Evolutionary conservation across 2,797 vertebrate species (phyloP).

Genomic region (Gymnodraco acuticeps): DNA sequence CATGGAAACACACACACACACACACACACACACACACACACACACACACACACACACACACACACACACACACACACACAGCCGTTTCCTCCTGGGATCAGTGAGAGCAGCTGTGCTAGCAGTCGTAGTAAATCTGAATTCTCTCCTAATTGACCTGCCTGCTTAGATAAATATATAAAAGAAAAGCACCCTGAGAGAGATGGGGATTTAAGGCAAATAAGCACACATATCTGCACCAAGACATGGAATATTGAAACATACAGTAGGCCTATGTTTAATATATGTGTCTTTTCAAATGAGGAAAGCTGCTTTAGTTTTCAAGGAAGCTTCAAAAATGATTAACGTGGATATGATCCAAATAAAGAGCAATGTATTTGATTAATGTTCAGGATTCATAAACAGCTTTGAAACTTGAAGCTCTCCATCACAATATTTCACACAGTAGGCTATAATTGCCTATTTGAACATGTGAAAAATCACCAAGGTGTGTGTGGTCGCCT

Average conservation of each 20-base stretch:
- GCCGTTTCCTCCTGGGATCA: conserved; percentile 51
- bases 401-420: conserved; percentile 7
- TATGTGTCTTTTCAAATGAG: not conserved
- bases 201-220: conserved; percentile 14
- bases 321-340: not conserved
- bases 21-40: conserved; percentile 5
- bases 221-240: conserved; percentile 5
- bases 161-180: conserved; percentile 34
- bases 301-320: not conserved
- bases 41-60: conserved; percentile 4
- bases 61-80: conserved; percentile 1
- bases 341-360: conserved; percentile 21
- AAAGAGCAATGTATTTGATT: conserved; percentile 21
- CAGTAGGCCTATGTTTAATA: not conserved
- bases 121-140: conserved; percentile 54
- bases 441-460: not conserved
- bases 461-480: not conserved
- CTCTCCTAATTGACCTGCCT: conserved; percentile 54
- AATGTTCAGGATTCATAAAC: conserved; percentile 22
- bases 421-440: conserved; percentile 10
- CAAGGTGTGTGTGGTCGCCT: not conserved
- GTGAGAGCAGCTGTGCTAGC: conserved; percentile 51
- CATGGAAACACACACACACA: not conserved
- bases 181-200: conserved; percentile 6
- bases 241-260: not conserved